These are phyloP conservation scores for Oligia strigilis DNA, from an alignment of 2,888 invertebrate species.

Conservation along the genomic window DNA sequence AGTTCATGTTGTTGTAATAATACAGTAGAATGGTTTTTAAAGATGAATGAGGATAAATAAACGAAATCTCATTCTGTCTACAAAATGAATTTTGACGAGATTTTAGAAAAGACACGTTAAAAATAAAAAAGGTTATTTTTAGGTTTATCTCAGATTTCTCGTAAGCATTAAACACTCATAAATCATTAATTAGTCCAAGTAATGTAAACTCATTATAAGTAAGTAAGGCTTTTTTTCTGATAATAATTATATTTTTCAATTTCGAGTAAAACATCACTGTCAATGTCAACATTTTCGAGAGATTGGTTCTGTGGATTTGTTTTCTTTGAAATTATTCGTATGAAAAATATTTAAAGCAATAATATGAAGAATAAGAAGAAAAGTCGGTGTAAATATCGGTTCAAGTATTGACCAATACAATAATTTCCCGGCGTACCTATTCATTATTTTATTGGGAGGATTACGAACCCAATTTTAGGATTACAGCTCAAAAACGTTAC, in stretches of 20 bases:
- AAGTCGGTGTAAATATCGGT: constrained; percentile 32
- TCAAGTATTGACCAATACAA: neutral
- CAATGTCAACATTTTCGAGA: constrained; percentile 40
- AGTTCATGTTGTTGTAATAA: constrained; percentile 13
- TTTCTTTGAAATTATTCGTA: neutral
- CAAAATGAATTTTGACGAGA: constrained; percentile 7
- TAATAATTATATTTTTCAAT: neutral
- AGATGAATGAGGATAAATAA: constrained; percentile 10
- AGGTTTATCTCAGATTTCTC: neutral
- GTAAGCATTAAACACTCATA: neutral
- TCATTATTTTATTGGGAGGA: neutral
- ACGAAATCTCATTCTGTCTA: neutral
- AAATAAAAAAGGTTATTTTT: neutral
- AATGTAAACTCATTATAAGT: constrained; percentile 41
- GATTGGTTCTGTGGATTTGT: constrained; percentile 7
- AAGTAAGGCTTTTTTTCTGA: neutral
- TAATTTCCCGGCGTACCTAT: neutral
- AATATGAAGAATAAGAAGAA: constrained; percentile 49
- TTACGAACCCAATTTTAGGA: no score
- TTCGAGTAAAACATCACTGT: constrained; percentile 28
- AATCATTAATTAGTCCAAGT: neutral
- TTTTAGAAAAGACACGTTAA: neutral
- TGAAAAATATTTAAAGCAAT: neutral
- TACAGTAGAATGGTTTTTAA: constrained; percentile 6
- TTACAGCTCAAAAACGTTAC: neutral